Percentiles rank a stretch among this genome's conserved stretches.
Evolutionary conservation across 2,888 invertebrate genomes (phyloP).

Genomic region (Acleris holmiana): DNA sequence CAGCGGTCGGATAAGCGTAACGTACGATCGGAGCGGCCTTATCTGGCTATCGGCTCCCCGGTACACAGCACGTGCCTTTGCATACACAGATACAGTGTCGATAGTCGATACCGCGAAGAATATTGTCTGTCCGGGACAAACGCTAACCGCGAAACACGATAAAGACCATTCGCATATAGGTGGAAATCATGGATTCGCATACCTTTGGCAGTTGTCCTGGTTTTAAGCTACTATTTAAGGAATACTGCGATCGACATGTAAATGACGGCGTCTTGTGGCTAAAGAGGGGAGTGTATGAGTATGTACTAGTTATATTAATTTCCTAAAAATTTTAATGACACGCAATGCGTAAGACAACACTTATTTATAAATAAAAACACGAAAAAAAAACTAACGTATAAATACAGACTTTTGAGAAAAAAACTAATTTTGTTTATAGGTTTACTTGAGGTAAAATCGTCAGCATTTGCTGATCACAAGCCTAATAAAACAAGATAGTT

Average conservation of each 20-base stretch:
- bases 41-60: slow-evolving; percentile 65
- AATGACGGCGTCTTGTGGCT: not conserved
- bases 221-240: too few species aligned
- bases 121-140: slow-evolving; percentile 56
- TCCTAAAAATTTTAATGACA: too few species aligned
- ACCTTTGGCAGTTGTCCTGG: too few species aligned
- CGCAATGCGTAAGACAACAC: too few species aligned
- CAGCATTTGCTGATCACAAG: not conserved
- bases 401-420: too few species aligned
- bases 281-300: too few species aligned
- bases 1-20: slow-evolving; percentile 66
- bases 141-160: slow-evolving; percentile 58
- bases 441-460: not conserved
- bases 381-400: too few species aligned
- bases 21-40: slow-evolving; percentile 68
- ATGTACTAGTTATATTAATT: too few species aligned
- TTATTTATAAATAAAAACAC: too few species aligned
- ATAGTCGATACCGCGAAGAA: slow-evolving; percentile 65
- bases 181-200: too few species aligned
- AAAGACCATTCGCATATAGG: slow-evolving; percentile 55
- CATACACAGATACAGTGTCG: slow-evolving; percentile 63
- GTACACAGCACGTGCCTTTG: slow-evolving; percentile 71
- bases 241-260: not conserved
- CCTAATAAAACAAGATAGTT: not conserved
- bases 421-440: too few species aligned